Percentiles rank a stretch among this genome's conserved stretches.
Evolutionary conservation across 2,888 invertebrate species (phyloP).

Genomic region (Mamestra brassicae): DNA sequence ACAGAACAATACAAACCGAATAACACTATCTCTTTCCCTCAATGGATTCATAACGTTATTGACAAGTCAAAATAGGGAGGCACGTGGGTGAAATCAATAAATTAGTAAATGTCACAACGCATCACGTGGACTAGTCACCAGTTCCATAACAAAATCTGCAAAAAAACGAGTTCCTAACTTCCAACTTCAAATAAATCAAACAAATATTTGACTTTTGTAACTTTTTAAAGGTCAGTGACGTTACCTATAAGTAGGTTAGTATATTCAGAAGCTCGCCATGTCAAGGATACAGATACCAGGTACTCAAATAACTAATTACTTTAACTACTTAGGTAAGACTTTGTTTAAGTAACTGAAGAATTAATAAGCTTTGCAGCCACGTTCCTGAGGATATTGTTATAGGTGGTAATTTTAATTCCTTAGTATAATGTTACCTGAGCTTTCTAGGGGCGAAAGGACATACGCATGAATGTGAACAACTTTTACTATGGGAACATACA

Average conservation of each 20-base stretch:
- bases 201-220: slow-evolving; percentile 13
- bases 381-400: neutral
- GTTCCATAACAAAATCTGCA: neutral
- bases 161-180: neutral
- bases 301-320: slow-evolving; percentile 25
- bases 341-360: neutral
- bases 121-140: neutral
- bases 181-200: neutral
- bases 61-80: neutral
- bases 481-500: neutral
- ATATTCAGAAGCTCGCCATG: neutral
- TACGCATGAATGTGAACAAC: neutral
- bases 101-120: neutral
- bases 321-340: neutral
- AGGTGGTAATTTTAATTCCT: neutral
- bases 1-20: too few species aligned
- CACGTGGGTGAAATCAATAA: neutral
- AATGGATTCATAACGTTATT: too few species aligned
- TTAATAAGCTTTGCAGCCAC: neutral
- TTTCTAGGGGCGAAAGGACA: neutral
- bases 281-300: neutral
- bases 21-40: too few species aligned
- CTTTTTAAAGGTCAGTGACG: slow-evolving; percentile 23
- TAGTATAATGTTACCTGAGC: neutral
- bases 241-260: neutral